phyloP scores from a whole-genome alignment of 2,888 invertebrate genomes.

The Eutolmus rufibarbis region DNA sequence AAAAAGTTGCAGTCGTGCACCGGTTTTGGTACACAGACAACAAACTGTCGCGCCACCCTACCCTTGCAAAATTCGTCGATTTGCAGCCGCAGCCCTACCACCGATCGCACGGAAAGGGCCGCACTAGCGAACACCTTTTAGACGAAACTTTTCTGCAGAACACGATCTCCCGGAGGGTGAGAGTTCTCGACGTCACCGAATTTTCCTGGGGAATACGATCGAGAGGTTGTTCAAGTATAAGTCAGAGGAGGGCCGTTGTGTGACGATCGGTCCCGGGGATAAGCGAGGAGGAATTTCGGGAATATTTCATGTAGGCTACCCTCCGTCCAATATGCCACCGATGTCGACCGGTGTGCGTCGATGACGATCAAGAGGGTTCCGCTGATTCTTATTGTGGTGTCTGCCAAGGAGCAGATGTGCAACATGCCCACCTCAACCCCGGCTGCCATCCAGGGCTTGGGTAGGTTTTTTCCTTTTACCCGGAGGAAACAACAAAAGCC shows the following conservation, averaged over 20 bases:
- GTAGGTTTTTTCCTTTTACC: constrained; percentile 28
- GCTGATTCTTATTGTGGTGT: constrained; percentile 40
- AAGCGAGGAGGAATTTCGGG: neutral
- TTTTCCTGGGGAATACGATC: constrained; percentile 38
- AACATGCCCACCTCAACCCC: constrained; percentile 13
- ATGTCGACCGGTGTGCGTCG: neutral
- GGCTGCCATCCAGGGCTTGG: neutral
- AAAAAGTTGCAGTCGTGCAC: neutral
- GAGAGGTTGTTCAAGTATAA: constrained; percentile 10
- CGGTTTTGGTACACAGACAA: neutral
- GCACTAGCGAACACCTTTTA: neutral
- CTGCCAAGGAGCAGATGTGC: constrained; percentile 42
- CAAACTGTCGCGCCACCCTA: neutral
- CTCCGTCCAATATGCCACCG: neutral
- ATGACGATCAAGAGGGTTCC: constrained; percentile 27
- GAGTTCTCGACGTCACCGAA: constrained; percentile 3
- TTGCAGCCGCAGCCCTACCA: neutral
- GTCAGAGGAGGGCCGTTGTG: neutral
- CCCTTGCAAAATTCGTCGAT: neutral
- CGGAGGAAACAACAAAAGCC: constrained; percentile 12
- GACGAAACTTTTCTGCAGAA: constrained; percentile 38
- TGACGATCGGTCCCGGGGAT: neutral
- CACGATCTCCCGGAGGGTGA: neutral
- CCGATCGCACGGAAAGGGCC: neutral
- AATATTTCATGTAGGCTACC: neutral